Conservation (phyloP, 1,140 invertebrate genomes). For the Drosophila hydei region DNA sequence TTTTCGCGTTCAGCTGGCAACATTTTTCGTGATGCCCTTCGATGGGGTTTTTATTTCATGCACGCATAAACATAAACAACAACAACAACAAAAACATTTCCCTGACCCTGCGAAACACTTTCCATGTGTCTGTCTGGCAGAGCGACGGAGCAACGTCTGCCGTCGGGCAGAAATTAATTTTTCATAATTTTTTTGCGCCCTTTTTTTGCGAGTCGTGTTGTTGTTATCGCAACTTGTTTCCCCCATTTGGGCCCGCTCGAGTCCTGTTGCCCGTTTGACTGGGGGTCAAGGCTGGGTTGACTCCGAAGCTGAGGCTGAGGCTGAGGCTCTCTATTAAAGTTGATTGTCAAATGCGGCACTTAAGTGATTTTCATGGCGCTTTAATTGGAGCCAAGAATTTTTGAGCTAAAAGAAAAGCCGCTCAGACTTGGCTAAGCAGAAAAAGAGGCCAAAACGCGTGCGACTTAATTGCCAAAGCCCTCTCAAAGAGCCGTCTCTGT, state of each 20-base stretch:
- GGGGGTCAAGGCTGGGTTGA: constrained; percentile 68
- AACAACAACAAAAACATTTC: constrained; percentile 21
- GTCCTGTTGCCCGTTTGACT: too few relatives aligned
- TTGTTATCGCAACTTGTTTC: constrained; percentile 78
- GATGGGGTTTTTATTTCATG: neutral
- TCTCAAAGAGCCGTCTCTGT: neutral
- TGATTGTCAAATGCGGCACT: constrained; percentile 76
- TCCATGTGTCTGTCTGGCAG: constrained; percentile 67
- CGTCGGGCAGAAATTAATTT: constrained; percentile 81
- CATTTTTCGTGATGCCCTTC: constrained; percentile 36
- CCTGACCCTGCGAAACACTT: constrained; percentile 68
- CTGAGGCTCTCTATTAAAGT: constrained; percentile 71
- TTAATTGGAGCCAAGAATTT: constrained; percentile 62
- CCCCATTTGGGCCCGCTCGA: constrained; percentile 2
- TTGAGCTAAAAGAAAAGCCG: constrained; percentile 18
- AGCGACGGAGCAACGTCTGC: constrained; percentile 53
- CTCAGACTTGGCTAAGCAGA: neutral
- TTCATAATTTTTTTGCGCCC: constrained; percentile 81
- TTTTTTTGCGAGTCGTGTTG: constrained; percentile 50
- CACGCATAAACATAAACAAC: constrained; percentile 39
- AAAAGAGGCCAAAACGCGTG: neutral
- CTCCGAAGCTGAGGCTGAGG: neutral
- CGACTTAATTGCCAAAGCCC: too few relatives aligned
- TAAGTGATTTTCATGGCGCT: constrained; percentile 79
- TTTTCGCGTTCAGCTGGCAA: constrained; percentile 38